These are phyloP conservation scores for Acrobasis consociella DNA, from an alignment of 2,888 invertebrate genomes.

Conservation along the genomic window DNA sequence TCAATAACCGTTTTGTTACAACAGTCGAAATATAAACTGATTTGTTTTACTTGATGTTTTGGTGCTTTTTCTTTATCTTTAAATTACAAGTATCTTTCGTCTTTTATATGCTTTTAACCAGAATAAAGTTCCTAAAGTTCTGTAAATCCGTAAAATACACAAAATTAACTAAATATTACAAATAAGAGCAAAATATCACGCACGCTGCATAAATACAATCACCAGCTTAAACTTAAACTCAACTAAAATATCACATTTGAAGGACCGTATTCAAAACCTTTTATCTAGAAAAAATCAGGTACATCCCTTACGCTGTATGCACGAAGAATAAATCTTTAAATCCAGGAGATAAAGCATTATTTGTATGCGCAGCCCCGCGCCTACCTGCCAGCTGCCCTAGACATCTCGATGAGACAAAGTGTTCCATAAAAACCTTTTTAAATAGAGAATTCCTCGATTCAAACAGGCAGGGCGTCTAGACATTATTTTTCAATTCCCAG, in stretches of 20 bases:
- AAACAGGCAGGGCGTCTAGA: constrained; percentile 77
- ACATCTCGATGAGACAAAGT: constrained; percentile 63
- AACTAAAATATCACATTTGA: constrained; percentile 2
- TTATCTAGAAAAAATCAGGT: constrained; percentile 37
- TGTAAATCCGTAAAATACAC: too few relatives aligned
- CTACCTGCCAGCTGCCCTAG: constrained; percentile 77
- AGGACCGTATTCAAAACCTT: constrained; percentile 13
- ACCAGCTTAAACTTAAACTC: neutral
- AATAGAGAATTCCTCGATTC: constrained; percentile 67
- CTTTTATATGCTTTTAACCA: neutral
- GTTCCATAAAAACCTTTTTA: constrained; percentile 69
- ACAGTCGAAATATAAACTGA: constrained; percentile 5
- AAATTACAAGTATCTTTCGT: neutral
- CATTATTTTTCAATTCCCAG: constrained; percentile 67
- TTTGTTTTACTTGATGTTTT: neutral
- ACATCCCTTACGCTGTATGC: constrained; percentile 34
- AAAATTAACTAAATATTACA: too few relatives aligned
- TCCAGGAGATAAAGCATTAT: constrained; percentile 60
- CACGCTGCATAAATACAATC: neutral
- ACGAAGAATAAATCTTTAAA: constrained; percentile 43
- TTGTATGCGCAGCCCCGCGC: constrained; percentile 47
- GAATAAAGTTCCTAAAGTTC: neutral
- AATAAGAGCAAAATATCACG: too few relatives aligned
- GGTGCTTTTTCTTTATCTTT: neutral
- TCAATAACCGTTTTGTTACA: constrained; percentile 6